These are phyloP conservation scores for Vulpes lagopus DNA, from an alignment of 2,113 vertebrate genomes.

Conservation along the genomic window DNA sequence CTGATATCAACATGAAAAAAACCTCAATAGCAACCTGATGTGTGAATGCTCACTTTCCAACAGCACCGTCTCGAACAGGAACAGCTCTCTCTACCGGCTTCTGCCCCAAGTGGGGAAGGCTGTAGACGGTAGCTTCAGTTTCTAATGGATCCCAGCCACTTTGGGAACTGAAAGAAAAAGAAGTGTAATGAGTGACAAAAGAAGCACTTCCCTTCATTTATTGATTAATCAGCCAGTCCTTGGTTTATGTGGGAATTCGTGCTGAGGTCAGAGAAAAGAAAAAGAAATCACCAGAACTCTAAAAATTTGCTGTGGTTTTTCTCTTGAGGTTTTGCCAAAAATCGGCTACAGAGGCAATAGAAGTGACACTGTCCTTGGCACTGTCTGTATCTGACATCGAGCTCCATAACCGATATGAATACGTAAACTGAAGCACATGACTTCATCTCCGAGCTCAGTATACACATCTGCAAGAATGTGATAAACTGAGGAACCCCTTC, in stretches of 20 bases:
- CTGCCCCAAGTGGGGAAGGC: not conserved
- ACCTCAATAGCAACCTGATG: conserved; percentile 58
- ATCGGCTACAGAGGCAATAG: not conserved
- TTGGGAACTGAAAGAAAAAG: conserved; percentile 63
- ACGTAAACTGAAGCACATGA: rapidly evolving
- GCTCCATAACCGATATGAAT: not conserved
- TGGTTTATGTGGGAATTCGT: not conserved
- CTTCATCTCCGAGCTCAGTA: not conserved
- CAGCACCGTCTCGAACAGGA: not conserved
- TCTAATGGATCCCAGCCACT: not conserved
- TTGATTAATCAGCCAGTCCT: not conserved
- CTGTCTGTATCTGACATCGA: not conserved
- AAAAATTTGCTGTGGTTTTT: not conserved
- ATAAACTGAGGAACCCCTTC: not conserved
- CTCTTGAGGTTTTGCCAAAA: not conserved
- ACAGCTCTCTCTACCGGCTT: not conserved
- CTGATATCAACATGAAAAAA: conserved; percentile 57
- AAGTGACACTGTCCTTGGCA: not conserved
- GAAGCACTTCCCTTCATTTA: not conserved
- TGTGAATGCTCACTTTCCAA: not conserved
- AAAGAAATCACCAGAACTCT: conserved; percentile 45
- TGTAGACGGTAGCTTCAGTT: not conserved
- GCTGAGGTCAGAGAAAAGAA: conserved; percentile 8
- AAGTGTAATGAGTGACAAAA: not conserved
- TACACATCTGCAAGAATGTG: not conserved